Evolutionary conservation across 2,888 invertebrate species (phyloP).

Genomic region (Zaprionus lineosus): DNA sequence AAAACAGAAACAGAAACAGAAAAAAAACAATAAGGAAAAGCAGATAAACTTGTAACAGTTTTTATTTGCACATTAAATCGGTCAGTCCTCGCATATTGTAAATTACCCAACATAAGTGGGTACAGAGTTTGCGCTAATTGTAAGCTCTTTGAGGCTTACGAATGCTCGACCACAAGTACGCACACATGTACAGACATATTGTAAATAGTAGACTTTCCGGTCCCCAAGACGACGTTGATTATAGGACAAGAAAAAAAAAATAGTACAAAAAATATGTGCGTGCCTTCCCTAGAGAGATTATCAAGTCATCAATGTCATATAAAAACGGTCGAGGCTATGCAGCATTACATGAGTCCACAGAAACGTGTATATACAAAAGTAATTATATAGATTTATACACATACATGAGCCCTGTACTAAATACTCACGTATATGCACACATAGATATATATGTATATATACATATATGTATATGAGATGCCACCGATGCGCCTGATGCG

Average conservation of each 20-base stretch:
- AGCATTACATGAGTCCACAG: constrained; percentile 35
- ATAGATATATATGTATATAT: background rate
- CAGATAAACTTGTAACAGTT: too few relatives aligned
- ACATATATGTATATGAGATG: background rate
- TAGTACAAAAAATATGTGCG: constrained; percentile 2
- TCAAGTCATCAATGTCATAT: constrained; percentile 49
- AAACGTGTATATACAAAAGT: background rate
- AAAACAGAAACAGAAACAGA: background rate
- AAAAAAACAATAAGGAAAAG: background rate
- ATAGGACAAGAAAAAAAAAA: background rate
- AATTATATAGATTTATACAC: background rate
- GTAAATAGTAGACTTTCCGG: constrained; percentile 41
- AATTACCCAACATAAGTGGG: constrained; percentile 33
- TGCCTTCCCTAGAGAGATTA: constrained; percentile 39
- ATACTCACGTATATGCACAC: background rate
- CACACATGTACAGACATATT: too few relatives aligned
- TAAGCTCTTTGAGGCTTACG: constrained; percentile 7
- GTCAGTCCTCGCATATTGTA: constrained; percentile 9
- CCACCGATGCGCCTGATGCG: background rate
- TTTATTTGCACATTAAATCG: constrained; percentile 17
- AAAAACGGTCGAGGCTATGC: constrained; percentile 36
- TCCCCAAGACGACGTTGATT: constrained; percentile 18
- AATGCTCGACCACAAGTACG: too few relatives aligned
- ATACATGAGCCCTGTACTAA: background rate
- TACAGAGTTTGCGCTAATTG: constrained; percentile 32